Percentiles rank a stretch among this genome's conserved stretches.
phyloP scores from a whole-genome alignment of 1,140 invertebrate species.

The Ceratitis capitata region DNA sequence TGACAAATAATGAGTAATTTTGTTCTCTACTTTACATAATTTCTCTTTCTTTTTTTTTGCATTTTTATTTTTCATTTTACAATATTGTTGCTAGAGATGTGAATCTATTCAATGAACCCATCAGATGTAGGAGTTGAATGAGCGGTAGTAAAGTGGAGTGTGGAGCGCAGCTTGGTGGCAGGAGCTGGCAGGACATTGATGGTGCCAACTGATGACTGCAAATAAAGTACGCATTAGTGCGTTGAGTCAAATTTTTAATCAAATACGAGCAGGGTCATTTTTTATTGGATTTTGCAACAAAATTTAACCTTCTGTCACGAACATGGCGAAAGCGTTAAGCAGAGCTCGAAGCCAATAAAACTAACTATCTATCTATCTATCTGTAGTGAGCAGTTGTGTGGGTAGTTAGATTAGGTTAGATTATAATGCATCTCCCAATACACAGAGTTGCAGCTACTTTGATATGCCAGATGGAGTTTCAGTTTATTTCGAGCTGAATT shows the following conservation, averaged over 20 bases:
- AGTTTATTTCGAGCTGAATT: no score
- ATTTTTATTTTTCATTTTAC: neutral
- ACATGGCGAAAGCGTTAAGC: neutral
- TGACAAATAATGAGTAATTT: conserved; percentile 30
- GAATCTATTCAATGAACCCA: no score
- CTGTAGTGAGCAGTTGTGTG: no score
- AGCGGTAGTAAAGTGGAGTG: neutral
- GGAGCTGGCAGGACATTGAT: neutral
- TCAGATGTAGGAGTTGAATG: neutral
- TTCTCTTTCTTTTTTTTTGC: neutral
- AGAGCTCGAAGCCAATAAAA: neutral
- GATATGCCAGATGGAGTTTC: no score
- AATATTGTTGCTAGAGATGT: neutral
- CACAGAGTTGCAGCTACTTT: no score
- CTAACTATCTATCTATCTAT: no score
- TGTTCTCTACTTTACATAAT: neutral
- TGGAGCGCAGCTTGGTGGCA: neutral
- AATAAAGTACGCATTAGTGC: neutral
- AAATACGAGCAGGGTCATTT: no score
- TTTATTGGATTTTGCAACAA: neutral
- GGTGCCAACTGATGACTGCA: neutral
- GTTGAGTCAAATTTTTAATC: neutral
- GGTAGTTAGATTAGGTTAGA: no score
- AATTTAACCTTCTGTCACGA: neutral
- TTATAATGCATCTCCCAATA: no score